Evolutionary conservation across 2,888 invertebrate species (phyloP), one percentile per base, ranked within the genome.

Genomic region (Sphaerophoria rueppellii): DNA sequence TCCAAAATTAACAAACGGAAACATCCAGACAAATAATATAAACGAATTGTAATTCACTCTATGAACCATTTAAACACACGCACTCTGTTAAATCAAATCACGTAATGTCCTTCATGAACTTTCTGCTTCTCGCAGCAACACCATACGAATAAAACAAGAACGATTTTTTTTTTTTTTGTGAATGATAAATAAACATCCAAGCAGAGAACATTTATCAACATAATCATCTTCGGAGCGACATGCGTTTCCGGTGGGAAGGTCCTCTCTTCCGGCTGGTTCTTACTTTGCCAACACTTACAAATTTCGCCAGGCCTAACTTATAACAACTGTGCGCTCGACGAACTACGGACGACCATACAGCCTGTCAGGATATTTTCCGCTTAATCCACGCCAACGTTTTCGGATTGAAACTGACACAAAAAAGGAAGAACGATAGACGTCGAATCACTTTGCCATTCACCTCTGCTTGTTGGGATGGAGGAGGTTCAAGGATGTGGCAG

Each of bases 1-100:
- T 83, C 80, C 75, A 69, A 83, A 67, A 83, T 83, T 83, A 83
- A 83, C 80, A 79, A 83, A 80, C 79, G 80, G 67, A 83, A 79
- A 69, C 71, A 80, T 80, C 50, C 71, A 67, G 80, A 80, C 80
- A 83, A 80, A 83, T 82, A 82, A 76, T 74, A 82, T 58, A 80
- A 79, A 75, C 60, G 75, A 76, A 55, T 46, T 60, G 75, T 69
- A 37, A 43, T 50, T 35, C 61, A 61, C 73, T 52, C 65, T 34
- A 65, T 60, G 63, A 32, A 76, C 63, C 16, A 37, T 14, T 46
- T 48, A 7, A 4, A 16, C 43, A 16, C 24, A 54, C 67, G 52
- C 54, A 43, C 48, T 48, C 65, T 16, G 50, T 35, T 14, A 65
- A 50, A 65, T 65, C 48, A 65, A 65, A 65, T 65, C 48, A 71